Conservation (phyloP, 2,888 invertebrate species). For the Pocota personata region DNA sequence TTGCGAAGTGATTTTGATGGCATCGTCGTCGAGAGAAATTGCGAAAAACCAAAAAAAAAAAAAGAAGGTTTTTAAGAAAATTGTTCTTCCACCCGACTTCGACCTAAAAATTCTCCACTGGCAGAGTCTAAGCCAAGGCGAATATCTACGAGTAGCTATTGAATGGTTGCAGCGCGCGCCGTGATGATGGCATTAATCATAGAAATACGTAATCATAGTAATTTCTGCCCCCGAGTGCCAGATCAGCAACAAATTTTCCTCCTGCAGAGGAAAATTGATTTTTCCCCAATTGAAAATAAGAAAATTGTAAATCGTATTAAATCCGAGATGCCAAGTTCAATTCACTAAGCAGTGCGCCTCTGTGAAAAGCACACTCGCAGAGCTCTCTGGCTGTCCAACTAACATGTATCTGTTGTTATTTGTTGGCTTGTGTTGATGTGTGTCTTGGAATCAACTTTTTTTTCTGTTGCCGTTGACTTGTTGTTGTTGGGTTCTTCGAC, state of each 20-base stretch:
- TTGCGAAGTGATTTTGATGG: conserved; percentile 45
- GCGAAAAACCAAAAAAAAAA: background rate
- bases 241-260: conserved; percentile 11
- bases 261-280: conserved; percentile 51
- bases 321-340: background rate
- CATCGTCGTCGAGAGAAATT: conserved; percentile 51
- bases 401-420: conserved; percentile 49
- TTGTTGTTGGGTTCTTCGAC: conserved; percentile 30
- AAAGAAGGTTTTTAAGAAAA: conserved; percentile 14
- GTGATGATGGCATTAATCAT: conserved; percentile 56
- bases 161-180: conserved; percentile 36
- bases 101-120: conserved; percentile 29
- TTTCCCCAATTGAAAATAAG: conserved; percentile 47
- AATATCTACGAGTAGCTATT: conserved; percentile 7
- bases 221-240: conserved; percentile 48
- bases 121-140: conserved; percentile 1
- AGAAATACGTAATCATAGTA: conserved; percentile 64
- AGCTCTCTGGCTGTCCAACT: conserved; percentile 52
- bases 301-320: conserved; percentile 20
- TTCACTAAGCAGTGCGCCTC: background rate
- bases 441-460: conserved; percentile 58
- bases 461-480: background rate
- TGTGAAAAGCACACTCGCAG: conserved; percentile 42
- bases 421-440: conserved; percentile 59
- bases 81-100: conserved; percentile 1